Conservation (phyloP, 2,797 vertebrate genomes). For the Phyllotis vaccarum region DNA sequence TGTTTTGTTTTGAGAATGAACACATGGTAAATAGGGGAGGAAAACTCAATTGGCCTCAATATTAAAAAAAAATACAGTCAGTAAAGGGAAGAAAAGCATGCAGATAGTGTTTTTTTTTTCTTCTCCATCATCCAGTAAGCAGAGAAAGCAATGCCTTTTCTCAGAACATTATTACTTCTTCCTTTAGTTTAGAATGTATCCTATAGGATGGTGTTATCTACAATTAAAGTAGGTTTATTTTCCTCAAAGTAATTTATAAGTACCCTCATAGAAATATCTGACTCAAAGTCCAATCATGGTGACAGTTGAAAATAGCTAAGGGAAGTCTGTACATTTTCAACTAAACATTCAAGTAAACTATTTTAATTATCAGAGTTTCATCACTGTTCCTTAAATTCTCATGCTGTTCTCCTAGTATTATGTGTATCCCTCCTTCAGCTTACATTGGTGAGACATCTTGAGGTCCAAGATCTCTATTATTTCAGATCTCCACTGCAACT, state of each 20-base stretch:
- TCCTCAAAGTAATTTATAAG: neutral
- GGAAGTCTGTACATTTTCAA: neutral
- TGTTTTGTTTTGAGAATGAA: neutral
- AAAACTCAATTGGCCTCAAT: neutral
- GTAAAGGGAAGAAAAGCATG: neutral
- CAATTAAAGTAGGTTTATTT: neutral
- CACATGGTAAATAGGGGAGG: neutral
- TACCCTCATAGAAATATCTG: neutral
- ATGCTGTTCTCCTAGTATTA: neutral
- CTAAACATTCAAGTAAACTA: neutral
- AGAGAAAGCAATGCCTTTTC: neutral
- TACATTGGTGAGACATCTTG: neutral
- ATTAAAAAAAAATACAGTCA: neutral
- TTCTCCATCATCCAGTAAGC: neutral
- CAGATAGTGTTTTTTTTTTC: neutral
- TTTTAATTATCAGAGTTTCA: neutral
- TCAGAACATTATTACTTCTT: neutral
- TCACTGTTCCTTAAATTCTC: neutral
- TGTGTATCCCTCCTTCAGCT: no score
- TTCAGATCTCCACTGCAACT: neutral
- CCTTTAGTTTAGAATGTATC: neutral
- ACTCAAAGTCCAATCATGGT: neutral
- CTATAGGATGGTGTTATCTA: neutral
- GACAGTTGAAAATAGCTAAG: neutral
- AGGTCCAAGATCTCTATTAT: neutral